Conservation (phyloP, 2,888 invertebrate species). For the Mactromeris polynyma region DNA sequence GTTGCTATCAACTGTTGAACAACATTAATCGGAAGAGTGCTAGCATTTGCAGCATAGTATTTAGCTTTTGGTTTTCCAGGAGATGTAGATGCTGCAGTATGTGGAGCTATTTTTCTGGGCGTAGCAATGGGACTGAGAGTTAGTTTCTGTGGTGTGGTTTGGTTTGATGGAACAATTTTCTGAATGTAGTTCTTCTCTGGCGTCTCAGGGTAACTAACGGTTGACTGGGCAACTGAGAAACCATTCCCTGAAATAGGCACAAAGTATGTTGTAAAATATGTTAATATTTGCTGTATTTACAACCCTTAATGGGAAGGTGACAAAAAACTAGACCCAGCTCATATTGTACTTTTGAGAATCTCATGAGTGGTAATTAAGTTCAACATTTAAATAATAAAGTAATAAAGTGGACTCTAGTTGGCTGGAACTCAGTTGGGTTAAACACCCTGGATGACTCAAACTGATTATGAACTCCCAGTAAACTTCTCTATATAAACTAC, state of each 20-base stretch:
- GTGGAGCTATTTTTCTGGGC: constrained; percentile 64
- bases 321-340: no score
- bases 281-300: background rate
- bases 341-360: no score
- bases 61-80: constrained; percentile 56
- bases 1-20: constrained; percentile 81
- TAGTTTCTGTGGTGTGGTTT: constrained; percentile 50
- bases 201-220: constrained; percentile 17
- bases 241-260: constrained; percentile 25
- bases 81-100: constrained; percentile 28
- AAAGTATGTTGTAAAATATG: background rate
- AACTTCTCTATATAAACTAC: no score
- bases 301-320: no score
- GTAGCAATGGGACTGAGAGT: constrained; percentile 26
- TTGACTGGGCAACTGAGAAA: background rate
- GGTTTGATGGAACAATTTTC: constrained; percentile 37
- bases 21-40: constrained; percentile 77
- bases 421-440: no score
- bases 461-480: no score
- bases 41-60: constrained; percentile 75
- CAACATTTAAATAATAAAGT: no score
- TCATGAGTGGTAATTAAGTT: no score
- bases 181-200: constrained; percentile 30
- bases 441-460: no score
- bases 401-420: no score